Conservation (phyloP, 2,888 invertebrate genomes). For the Sarcophaga variegata region DNA sequence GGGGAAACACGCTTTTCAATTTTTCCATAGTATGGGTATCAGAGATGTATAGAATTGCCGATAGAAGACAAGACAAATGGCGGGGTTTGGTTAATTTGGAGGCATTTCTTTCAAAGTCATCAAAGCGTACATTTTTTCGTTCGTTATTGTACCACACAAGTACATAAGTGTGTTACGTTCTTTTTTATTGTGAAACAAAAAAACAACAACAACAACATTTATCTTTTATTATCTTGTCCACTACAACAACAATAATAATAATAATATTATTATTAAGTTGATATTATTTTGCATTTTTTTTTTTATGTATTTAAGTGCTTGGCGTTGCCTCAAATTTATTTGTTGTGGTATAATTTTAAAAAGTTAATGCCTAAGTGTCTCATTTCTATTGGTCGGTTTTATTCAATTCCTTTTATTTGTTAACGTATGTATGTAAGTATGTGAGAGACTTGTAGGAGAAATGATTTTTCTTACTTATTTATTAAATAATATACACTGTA, state of each 20-base stretch:
- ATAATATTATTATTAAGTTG: not conserved
- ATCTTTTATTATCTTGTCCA: not conserved
- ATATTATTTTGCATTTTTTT: not conserved
- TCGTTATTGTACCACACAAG: not conserved
- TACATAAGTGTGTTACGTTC: not conserved
- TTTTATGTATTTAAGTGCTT: constrained; percentile 32
- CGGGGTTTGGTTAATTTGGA: not conserved
- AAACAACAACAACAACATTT: not conserved
- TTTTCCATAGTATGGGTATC: not conserved
- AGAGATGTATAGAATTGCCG: not conserved
- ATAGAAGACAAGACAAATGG: not conserved
- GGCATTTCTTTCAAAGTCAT: constrained; percentile 61
- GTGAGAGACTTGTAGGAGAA: too few species aligned
- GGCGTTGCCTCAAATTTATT: constrained; percentile 41
- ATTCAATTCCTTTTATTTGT: constrained; percentile 21
- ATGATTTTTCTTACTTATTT: too few species aligned
- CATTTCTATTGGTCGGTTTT: constrained; percentile 62
- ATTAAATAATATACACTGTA: too few species aligned
- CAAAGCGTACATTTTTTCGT: constrained; percentile 56
- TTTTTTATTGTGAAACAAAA: not conserved
- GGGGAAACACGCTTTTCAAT: constrained; percentile 24
- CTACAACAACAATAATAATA: not conserved
- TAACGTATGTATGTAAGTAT: constrained; percentile 1
- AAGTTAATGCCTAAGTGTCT: constrained; percentile 65
- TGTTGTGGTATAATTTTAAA: constrained; percentile 47